A percentile compares a stretch with the other conserved stretches of the same genome.
Conservation (phyloP, 2,113 vertebrate genomes). For the Sturnira hondurensis region DNA sequence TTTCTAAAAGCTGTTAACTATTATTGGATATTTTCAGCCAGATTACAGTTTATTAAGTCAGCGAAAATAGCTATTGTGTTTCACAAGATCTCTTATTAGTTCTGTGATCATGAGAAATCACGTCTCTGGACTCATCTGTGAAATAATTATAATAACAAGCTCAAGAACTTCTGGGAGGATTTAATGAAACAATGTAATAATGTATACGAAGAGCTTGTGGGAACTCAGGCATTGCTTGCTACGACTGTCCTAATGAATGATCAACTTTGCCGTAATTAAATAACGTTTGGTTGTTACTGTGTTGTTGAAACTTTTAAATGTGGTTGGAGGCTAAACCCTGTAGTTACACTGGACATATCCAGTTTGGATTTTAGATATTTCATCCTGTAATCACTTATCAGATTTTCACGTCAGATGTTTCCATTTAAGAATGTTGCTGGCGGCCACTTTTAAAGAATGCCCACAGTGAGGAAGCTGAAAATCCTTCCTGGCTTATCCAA, state of each 20-base stretch:
- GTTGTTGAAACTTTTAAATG: not conserved
- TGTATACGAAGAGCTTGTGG: not conserved
- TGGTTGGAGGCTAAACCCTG: not conserved
- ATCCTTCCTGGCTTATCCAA: not conserved
- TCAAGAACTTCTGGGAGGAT: not conserved
- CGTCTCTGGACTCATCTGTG: not conserved
- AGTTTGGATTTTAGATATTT: constrained; percentile 8
- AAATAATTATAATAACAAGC: not conserved
- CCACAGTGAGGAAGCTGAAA: not conserved
- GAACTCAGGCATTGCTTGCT: not conserved
- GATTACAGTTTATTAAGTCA: not conserved
- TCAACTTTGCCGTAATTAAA: not conserved
- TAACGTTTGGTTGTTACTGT: not conserved
- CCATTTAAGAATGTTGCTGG: not conserved
- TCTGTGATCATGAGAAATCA: not conserved
- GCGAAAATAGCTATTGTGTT: not conserved
- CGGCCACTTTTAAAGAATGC: not conserved
- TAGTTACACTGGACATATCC: not conserved
- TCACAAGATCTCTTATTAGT: not conserved
- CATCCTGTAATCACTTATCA: not conserved
- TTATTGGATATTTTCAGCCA: not conserved
- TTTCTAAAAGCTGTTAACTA: not conserved
- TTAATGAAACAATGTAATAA: constrained; percentile 28
- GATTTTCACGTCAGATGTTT: not conserved
- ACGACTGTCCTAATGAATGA: not conserved